Conservation (phyloP, 2,113 vertebrate species). For the Larimichthys crocea region DNA sequence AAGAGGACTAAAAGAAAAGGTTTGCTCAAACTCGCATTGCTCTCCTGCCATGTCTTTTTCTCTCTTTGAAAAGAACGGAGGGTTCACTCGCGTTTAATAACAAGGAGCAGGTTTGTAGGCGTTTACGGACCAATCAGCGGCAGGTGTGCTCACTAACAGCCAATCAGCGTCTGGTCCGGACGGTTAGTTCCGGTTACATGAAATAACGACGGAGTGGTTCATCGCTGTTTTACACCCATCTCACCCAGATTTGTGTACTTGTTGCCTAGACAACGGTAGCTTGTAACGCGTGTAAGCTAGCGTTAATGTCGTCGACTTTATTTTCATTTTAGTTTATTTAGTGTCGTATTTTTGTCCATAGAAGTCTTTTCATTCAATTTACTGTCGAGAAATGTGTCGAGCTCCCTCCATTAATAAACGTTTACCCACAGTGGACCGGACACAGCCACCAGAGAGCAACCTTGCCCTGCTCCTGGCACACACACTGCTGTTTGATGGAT, state of each 20-base stretch:
- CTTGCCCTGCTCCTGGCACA: neutral
- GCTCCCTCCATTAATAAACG: neutral
- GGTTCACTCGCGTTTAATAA: neutral
- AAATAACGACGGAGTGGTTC: neutral
- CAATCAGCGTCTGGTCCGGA: conserved; percentile 4
- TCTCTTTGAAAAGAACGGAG: fast-evolving
- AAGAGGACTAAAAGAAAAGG: conserved; percentile 69
- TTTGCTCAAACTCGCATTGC: conserved; percentile 39
- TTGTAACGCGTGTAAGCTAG: neutral
- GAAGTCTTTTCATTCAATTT: neutral
- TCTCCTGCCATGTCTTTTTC: conserved; percentile 60
- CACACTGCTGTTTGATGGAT: neutral
- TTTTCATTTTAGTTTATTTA: neutral
- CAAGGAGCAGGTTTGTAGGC: neutral
- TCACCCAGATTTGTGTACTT: neutral
- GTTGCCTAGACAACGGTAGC: conserved; percentile 65
- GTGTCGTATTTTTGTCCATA: neutral
- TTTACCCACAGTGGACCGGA: neutral
- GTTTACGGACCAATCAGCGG: conserved; percentile 18
- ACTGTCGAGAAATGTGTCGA: neutral
- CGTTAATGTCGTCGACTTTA: too few relatives aligned
- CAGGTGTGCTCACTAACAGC: conserved; percentile 2
- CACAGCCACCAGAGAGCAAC: conserved; percentile 41
- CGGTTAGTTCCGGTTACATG: neutral
- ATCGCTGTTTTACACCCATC: fast-evolving